phyloP scores from a whole-genome alignment of 2,888 invertebrate species.

The Cerastis leucographa region DNA sequence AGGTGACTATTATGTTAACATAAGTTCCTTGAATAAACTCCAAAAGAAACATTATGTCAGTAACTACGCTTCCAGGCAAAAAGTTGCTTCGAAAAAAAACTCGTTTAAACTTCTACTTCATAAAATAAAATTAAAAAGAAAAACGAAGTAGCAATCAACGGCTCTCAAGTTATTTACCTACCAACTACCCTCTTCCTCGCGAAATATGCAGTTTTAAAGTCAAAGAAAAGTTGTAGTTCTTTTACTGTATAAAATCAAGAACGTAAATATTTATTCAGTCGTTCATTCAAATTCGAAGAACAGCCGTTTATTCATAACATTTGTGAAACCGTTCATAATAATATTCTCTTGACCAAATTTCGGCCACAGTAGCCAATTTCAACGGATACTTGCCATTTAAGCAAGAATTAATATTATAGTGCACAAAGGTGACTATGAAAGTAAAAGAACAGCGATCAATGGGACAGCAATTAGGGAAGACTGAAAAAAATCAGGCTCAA shows the following conservation, averaged over 20 bases:
- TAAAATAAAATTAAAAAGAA: conserved; percentile 6
- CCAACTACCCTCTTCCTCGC: conserved; percentile 3
- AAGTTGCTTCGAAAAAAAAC: background rate
- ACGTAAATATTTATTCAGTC: conserved; percentile 7
- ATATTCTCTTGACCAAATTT: background rate
- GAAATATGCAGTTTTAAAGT: conserved; percentile 22
- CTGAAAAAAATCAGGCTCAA: background rate
- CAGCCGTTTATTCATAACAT: background rate
- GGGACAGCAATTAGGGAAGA: background rate
- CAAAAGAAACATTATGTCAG: background rate
- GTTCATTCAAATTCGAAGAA: background rate
- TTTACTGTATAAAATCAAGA: background rate
- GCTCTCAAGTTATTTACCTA: conserved; percentile 25
- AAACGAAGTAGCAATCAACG: conserved; percentile 29
- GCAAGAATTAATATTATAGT: background rate
- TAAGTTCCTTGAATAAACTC: background rate
- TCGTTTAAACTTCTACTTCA: background rate
- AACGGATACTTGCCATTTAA: background rate
- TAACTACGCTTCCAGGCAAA: background rate
- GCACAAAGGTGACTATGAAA: background rate
- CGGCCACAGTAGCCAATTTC: background rate
- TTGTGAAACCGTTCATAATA: background rate
- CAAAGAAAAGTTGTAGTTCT: conserved; percentile 32
- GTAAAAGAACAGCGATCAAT: background rate
- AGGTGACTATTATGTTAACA: background rate